phyloP scores from a whole-genome alignment of 2,888 invertebrate species.

The Macrophya annulata region DNA sequence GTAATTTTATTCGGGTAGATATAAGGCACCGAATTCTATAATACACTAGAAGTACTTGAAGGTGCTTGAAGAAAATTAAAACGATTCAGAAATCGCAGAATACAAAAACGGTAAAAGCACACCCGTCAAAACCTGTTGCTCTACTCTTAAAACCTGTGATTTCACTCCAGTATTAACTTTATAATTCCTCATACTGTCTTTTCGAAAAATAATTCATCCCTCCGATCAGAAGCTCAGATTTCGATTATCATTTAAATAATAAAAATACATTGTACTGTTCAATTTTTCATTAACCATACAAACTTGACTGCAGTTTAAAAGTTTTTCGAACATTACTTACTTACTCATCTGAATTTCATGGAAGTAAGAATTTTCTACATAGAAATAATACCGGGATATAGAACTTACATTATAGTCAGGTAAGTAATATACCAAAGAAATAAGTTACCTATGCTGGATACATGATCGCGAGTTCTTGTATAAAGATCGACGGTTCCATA shows the following conservation, averaged over 20 bases:
- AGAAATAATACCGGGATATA: neutral
- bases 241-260: neutral
- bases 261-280: neutral
- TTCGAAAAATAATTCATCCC: neutral
- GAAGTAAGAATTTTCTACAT: neutral
- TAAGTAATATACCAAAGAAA: neutral
- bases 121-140: neutral
- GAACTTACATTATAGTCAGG: neutral
- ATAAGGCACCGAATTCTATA: neutral
- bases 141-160: neutral
- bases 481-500: neutral
- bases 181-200: neutral
- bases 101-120: neutral
- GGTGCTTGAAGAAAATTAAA: neutral
- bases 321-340: neutral
- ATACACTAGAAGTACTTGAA: neutral
- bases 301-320: neutral
- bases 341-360: neutral
- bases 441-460: neutral
- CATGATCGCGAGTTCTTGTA: neutral
- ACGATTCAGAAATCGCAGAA: neutral
- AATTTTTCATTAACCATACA: neutral
- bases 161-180: slow-evolving; percentile 10
- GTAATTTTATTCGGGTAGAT: neutral
- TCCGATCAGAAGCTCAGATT: neutral